Conservation (phyloP, 2,113 vertebrate genomes). For the Barbus barbus region DNA sequence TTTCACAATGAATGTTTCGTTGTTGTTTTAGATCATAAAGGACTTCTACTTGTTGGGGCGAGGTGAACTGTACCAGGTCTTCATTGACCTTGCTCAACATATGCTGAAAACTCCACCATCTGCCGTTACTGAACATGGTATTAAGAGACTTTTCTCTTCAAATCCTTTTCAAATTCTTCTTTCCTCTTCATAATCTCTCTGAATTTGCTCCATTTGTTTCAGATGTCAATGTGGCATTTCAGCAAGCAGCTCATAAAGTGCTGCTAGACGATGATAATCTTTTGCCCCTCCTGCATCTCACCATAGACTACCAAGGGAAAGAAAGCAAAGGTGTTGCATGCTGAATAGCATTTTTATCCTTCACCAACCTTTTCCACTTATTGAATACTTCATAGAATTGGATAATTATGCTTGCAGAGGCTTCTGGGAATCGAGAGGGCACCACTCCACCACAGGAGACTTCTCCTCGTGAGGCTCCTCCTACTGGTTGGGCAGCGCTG, state of each 20-base stretch:
- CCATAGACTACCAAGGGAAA: slow-evolving; percentile 92
- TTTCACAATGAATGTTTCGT: neutral
- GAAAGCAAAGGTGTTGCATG: slow-evolving; percentile 85
- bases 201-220: slow-evolving; percentile 29
- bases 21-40: slow-evolving; percentile 87
- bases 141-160: slow-evolving; percentile 48
- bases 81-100: slow-evolving; percentile 95
- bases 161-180: too few species aligned
- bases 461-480: slow-evolving; percentile 89
- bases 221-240: slow-evolving; percentile 98
- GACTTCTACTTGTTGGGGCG: slow-evolving; percentile 96
- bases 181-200: neutral
- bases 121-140: slow-evolving; percentile 95
- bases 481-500: slow-evolving; percentile 93
- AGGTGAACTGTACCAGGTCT: slow-evolving; percentile 96
- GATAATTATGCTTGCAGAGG: slow-evolving; percentile 72
- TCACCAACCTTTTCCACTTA: neutral
- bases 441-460: slow-evolving; percentile 85
- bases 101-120: slow-evolving; percentile 96
- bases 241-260: slow-evolving; percentile 95
- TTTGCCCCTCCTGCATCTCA: slow-evolving; percentile 92
- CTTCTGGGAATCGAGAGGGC: slow-evolving; percentile 81
- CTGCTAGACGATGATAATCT: slow-evolving; percentile 95
- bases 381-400: neutral
- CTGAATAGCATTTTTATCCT: neutral